Base-by-base conservation (phyloP, 2,113 vertebrate genomes). In the Chaetodon auriga region DNA sequence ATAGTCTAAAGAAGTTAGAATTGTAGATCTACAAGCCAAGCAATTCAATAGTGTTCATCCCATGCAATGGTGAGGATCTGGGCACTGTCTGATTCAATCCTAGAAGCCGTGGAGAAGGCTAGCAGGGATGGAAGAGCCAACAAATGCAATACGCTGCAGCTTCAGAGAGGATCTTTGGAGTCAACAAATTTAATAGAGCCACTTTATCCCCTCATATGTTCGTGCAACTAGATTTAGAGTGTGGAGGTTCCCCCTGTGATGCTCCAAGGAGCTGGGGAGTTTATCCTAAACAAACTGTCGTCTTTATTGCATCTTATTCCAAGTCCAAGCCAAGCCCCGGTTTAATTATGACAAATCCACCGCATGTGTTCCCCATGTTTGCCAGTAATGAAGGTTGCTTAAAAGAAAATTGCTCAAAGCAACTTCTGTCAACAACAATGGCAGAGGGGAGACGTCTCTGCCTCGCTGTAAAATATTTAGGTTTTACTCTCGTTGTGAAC, bases 1-100 rank as follows among this genome's bases (percentile, higher is more conserved):
- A 95, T 92, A 94, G 95, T 95, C 93, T 95, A 95, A 94, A 95
- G 93, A 94, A 94, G 94, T 95, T 95, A 95, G 93, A 93, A 94
- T 87, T 93, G 93, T 94, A 93, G 92, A 94, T 95, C 93, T 95
- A 95, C 95, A 95, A 94, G 92, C 92, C 91, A 91, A 94, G 94
- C 94, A 94, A 95, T 95, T 95, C 95, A 93, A 95, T 94, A 94
- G 92, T 91, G 91, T 92, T 95, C 93, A 94, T 92, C 89, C 90
- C 88, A 88, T 90, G 93, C 93, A 93, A 89, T 91, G 91, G 91
- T 92, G 92, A 92, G 92, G 94, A 95, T 94, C 92, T 92, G 89
- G 91, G 92, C 91, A 80, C 92, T 94, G 95, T 95, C 94, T 94
- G 93, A 96, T 96, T 95, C 95, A 94, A 95, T 96, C 92, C 90